Evolutionary conservation across 2,888 invertebrate species (phyloP).

Genomic region (Protophormia terraenovae): DNA sequence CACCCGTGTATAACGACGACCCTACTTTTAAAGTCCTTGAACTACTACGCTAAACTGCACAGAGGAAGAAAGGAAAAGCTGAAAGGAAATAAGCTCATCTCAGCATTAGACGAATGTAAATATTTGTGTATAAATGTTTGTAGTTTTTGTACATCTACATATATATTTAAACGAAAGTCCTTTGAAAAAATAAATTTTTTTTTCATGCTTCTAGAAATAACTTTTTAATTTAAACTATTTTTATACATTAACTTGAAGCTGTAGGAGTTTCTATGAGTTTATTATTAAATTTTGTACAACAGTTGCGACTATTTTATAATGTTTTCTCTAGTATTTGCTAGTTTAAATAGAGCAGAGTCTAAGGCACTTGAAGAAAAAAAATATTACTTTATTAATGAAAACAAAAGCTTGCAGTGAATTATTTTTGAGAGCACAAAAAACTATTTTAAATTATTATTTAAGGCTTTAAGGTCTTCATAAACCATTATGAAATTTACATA

Average conservation of each 20-base stretch:
- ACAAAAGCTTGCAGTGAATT: too few species aligned
- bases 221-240: conserved; percentile 30
- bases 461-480: too few species aligned
- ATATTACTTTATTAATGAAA: background rate
- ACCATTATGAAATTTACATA: too few species aligned
- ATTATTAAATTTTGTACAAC: conserved; percentile 18
- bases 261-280: background rate
- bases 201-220: background rate
- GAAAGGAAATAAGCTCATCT: background rate
- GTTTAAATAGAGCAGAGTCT: background rate
- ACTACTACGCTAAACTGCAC: background rate
- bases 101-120: background rate
- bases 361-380: background rate
- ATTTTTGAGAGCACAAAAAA: background rate
- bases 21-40: conserved; percentile 10
- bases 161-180: background rate
- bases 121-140: background rate
- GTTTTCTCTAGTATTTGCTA: background rate
- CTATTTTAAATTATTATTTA: too few species aligned
- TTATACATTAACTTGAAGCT: background rate
- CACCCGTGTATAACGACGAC: background rate
- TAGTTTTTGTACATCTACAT: background rate
- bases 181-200: background rate
- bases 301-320: background rate
- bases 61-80: background rate